Percentiles rank a stretch among this genome's conserved stretches.
Evolutionary conservation across 2,113 vertebrate species (phyloP).

Genomic region (Bubo blakistoni): DNA sequence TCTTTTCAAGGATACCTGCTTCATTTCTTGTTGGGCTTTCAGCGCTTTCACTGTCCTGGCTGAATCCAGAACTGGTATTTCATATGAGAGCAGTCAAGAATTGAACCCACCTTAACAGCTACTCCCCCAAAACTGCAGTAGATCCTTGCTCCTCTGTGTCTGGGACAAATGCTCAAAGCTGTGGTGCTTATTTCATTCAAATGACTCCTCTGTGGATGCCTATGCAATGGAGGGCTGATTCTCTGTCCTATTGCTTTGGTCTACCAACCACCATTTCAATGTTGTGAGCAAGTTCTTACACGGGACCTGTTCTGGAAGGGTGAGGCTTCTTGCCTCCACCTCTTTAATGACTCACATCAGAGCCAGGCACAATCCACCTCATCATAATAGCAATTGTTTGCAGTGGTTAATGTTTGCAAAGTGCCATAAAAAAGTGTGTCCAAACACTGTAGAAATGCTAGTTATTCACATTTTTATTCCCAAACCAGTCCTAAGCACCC

Average conservation of each 20-base stretch:
- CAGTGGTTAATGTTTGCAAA: conserved; percentile 38
- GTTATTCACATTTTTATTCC: not conserved
- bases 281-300: not conserved
- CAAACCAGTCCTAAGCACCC: not conserved
- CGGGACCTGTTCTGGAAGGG: not conserved
- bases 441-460: not conserved
- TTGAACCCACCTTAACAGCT: not conserved
- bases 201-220: not conserved
- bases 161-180: not conserved
- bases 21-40: not conserved
- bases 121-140: not conserved
- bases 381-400: conserved; percentile 27
- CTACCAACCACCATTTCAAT: not conserved
- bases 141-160: not conserved
- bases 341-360: conserved; percentile 8
- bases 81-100: rapidly evolving
- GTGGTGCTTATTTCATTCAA: not conserved
- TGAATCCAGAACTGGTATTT: not conserved
- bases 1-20: not conserved
- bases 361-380: not conserved
- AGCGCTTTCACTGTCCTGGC: not conserved
- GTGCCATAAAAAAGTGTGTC: not conserved
- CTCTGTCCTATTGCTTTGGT: not conserved
- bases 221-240: not conserved
- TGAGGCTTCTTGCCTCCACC: not conserved